Conservation (phyloP, 1,140 invertebrate genomes). For the Drosophila kanapiae region DNA sequence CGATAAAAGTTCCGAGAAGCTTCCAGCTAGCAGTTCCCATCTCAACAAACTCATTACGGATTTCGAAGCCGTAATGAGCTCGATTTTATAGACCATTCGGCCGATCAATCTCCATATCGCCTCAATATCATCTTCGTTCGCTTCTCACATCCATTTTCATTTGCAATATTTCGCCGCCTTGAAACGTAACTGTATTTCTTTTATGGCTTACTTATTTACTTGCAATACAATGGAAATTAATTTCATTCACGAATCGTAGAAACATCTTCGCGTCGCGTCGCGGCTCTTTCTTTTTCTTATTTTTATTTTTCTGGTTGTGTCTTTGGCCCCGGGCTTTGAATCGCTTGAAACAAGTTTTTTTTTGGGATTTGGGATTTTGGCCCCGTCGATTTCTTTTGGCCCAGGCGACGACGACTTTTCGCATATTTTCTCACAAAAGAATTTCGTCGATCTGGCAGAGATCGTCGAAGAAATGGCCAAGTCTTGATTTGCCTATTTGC, state of each 20-base stretch:
- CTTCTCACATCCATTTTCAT: conserved; percentile 46
- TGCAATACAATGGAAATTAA: conserved; percentile 74
- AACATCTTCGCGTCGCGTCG: conserved; percentile 50
- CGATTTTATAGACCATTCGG: conserved; percentile 32
- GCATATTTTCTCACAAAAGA: conserved; percentile 81
- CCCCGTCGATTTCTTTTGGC: conserved; percentile 67
- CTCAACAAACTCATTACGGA: conserved; percentile 23
- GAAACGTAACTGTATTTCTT: conserved; percentile 52
- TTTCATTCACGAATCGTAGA: conserved; percentile 73
- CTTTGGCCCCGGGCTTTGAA: conserved; percentile 23
- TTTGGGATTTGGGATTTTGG: conserved; percentile 4
- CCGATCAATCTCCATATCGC: conserved; percentile 46
- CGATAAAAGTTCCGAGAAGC: conserved; percentile 22
- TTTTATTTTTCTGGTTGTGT: background rate
- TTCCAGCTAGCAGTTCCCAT: conserved; percentile 2
- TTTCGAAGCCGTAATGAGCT: conserved; percentile 32
- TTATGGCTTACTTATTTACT: conserved; percentile 59
- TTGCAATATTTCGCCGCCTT: conserved; percentile 35
- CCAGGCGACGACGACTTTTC: conserved; percentile 56
- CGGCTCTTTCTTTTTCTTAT: conserved; percentile 6
- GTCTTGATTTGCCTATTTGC: conserved; percentile 53
- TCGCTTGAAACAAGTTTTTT: conserved; percentile 68
- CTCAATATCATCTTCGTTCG: conserved; percentile 14
- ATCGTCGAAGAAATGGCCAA: conserved; percentile 28
- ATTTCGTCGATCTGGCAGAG: conserved; percentile 53